Evolutionary conservation across 2,888 invertebrate species (phyloP).

Genomic region (Brachycybe producta): DNA sequence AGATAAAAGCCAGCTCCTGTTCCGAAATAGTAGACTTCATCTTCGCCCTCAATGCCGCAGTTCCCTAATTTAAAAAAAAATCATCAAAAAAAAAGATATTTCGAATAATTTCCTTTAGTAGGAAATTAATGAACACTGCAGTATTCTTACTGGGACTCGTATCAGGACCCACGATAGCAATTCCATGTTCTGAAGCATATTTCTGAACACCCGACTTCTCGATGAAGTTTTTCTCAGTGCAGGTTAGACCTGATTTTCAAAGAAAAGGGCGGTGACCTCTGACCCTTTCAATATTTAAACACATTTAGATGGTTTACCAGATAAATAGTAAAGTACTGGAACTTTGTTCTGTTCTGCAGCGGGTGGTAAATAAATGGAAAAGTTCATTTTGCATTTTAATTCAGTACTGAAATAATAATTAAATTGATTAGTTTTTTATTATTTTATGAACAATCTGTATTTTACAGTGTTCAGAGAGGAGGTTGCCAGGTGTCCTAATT

Average conservation of each 20-base stretch:
- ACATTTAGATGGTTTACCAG: conserved; percentile 39
- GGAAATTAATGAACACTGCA: not conserved
- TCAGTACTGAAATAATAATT: conserved; percentile 42
- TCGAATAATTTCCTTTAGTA: not conserved
- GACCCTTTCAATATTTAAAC: not conserved
- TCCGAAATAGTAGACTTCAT: conserved; percentile 88
- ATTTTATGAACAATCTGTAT: too few relatives aligned
- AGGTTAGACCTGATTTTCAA: conserved; percentile 33
- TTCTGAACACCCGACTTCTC: conserved; percentile 89
- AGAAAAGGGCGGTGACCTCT: not conserved
- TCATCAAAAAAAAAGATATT: not conserved
- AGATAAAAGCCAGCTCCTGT: conserved; percentile 91
- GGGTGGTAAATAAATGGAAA: conserved; percentile 79
- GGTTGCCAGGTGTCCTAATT: too few relatives aligned
- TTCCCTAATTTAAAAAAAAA: conserved; percentile 43
- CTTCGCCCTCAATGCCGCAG: conserved; percentile 76
- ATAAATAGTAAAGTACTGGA: conserved; percentile 81
- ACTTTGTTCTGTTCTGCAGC: conserved; percentile 46
- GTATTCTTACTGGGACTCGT: conserved; percentile 61
- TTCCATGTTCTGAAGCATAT: conserved; percentile 69
- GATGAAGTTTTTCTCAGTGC: conserved; percentile 90
- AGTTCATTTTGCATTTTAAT: conserved; percentile 80
- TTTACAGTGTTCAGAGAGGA: too few relatives aligned
- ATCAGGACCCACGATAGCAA: conserved; percentile 86
- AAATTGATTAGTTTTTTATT: not conserved